Base-by-base conservation (phyloP, 1,140 invertebrate genomes). In the Ceratina calcarata region DNA sequence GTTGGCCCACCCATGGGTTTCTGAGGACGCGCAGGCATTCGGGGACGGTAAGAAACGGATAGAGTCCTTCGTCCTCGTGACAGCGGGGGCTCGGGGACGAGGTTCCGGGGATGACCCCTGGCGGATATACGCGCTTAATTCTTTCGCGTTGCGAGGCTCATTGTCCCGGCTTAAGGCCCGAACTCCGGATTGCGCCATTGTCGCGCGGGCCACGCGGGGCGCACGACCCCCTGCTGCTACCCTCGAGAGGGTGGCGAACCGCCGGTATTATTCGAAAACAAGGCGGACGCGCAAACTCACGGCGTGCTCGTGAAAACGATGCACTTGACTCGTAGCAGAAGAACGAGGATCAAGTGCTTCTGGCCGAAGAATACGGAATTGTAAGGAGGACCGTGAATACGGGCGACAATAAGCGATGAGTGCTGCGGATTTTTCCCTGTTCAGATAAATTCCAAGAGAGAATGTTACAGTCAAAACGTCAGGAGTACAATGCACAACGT, bases 1-100 rank as follows among this genome's bases (percentile, higher is more conserved):
- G 85, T 87, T 87, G 82, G 86, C 85, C 86, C 86, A 87, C 86
- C 86, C 86, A 87, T 87, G 86, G 86, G 66, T 80, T 85, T 70
- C 75, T 70, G 71, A 72, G 78, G 86, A 80, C 65, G 69, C 81
- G 60, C 12, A 6, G 60, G 58, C 53, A 85, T 86, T 84, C 61
- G 78, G 66, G 78, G 66, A 45, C 32, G 65, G 75, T 68, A 85
- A 76, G 80, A 83, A 81, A 86, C 86, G 82, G 79, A 87, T 87
- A 87, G 82, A 87, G 86, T 87, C 80, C 72, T 87, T 87, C 75
- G 85, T 81, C 51, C 51, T 72, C 75, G 60, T 87, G 86, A 87
- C 86, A 87, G 85, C 86, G 86, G 86, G 86, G 79, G 71, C 76
- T 49, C 75, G 53, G 12, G 74, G n/a, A n/a, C n/a, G n/a, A n/a